Conservation (phyloP, 2,113 vertebrate species). For the Merops nubicus region DNA sequence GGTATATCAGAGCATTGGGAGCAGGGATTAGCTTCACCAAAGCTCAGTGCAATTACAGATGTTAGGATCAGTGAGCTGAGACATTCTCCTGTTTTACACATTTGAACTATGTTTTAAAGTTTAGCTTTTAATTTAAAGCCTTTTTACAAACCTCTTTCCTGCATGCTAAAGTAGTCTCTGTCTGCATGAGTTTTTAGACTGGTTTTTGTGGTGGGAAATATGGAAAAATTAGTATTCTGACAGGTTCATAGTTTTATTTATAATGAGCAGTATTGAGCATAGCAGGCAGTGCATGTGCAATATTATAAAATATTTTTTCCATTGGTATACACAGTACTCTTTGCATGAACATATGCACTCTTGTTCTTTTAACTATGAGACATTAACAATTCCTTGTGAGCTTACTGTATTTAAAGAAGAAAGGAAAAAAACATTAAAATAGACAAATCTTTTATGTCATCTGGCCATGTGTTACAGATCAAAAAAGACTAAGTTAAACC, state of each 20-base stretch:
- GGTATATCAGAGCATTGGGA: neutral
- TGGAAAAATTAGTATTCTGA: neutral
- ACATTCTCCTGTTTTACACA: neutral
- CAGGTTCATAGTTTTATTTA: neutral
- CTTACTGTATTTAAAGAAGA: neutral
- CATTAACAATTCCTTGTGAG: neutral
- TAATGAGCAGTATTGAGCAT: neutral
- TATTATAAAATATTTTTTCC: neutral
- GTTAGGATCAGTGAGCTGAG: neutral
- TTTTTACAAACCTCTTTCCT: neutral
- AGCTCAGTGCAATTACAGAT: neutral
- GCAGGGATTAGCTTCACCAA: neutral
- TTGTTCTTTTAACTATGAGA: neutral
- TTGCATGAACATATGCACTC: neutral
- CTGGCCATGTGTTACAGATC: constrained; percentile 13
- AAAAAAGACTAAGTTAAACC: neutral
- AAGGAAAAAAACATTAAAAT: constrained; percentile 12
- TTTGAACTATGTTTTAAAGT: neutral
- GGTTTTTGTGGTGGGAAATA: neutral
- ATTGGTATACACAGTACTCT: neutral
- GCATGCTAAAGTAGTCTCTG: neutral
- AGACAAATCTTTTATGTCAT: neutral
- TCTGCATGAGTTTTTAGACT: neutral
- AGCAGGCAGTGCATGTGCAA: neutral
- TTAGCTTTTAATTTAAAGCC: neutral